Base-by-base conservation (phyloP, 2,797 vertebrate species). In the Buceros bicornis region DNA sequence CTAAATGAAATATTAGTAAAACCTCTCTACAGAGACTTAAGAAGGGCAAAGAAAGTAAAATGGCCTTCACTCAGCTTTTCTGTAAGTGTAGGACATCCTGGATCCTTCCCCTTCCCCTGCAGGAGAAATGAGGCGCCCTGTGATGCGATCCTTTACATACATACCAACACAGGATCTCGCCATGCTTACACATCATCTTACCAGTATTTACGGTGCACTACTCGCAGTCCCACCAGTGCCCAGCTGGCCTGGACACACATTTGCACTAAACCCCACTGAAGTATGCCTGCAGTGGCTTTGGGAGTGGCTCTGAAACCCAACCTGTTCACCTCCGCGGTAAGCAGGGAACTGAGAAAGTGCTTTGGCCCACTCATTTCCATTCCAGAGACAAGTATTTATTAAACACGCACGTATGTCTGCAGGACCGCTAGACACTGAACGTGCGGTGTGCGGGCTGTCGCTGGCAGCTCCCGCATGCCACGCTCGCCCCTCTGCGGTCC, bases 231-330 rank as follows among this genome's bases (percentile, higher is more conserved):
- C 31, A 35, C 16, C 19, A 3, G 19, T 0, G 48, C 20, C 50
- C 10, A 10, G 16, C 64, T 8, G 31, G 14, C 19, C 0, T 2
- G 4, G 24, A 26, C 58, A 14, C 0, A 0, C 3, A 19, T 47
- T 40, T 37, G 45, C 37, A 4, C 24, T n/a, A 40, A 62, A 26
- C 33, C 1, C 2, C 50, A 18, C 1, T 11, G 2, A 11, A n/a
- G 19, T 3, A 11, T 2, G 13, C 16, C 40, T 8, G 5, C 13
- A 24, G 48, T 2, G 12, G 31, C 3, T 28, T n/a, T 50, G 8
- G 67, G 74, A 47, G 13, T 5, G 26, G 26, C 31, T 47, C 64
- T 45, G 56, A 31, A 25, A 17, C 7, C n/a, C 76, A 31, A 5
- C 40, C 77, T 7, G 22, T 11, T 19, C 1, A 8, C 14, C 35